phyloP scores from a whole-genome alignment of 2,888 invertebrate genomes.

The Tupiocoris notatus region DNA sequence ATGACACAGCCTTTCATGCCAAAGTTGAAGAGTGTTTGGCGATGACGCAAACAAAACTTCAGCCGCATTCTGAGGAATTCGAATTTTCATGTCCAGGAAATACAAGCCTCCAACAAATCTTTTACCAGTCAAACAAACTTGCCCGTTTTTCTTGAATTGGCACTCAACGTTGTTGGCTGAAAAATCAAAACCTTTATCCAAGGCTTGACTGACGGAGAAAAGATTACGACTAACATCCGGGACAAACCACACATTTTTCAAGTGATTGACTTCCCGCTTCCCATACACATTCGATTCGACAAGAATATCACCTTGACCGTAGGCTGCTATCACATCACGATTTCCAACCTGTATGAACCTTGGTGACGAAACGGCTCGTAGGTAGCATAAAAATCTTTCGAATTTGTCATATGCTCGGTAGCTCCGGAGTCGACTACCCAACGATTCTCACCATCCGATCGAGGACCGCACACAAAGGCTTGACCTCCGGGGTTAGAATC shows the following conservation, averaged over 20 bases:
- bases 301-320: neutral
- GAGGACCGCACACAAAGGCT: neutral
- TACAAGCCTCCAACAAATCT: neutral
- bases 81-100: neutral
- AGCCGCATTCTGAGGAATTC: neutral
- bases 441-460: neutral
- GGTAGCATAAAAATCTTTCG: neutral
- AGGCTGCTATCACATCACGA: neutral
- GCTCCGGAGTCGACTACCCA: neutral
- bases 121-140: neutral
- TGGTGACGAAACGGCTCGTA: neutral
- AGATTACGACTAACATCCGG: neutral
- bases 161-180: neutral
- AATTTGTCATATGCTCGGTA: neutral
- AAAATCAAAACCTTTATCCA: neutral
- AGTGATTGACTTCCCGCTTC: neutral
- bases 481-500: neutral
- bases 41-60: neutral
- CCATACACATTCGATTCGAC: neutral
- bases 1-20: slow-evolving; percentile 11
- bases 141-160: neutral
- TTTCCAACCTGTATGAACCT: neutral
- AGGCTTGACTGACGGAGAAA: neutral
- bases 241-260: slow-evolving; percentile 12
- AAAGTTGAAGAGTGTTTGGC: neutral